Base-by-base conservation (phyloP, 2,113 vertebrate species). In the Aepyceros melampus region DNA sequence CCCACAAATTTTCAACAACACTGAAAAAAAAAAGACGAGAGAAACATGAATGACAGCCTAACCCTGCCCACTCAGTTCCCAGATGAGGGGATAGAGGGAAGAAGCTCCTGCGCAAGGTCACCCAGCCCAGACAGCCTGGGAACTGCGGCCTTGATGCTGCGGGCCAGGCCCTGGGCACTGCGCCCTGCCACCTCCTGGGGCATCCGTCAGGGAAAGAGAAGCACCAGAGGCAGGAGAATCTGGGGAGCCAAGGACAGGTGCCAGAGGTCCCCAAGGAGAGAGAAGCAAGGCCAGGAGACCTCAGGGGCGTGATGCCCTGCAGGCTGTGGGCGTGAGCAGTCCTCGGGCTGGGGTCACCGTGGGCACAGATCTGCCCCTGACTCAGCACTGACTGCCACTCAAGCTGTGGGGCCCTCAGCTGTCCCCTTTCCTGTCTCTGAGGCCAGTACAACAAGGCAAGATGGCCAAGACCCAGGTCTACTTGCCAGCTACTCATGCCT, bases 121-220 rank as follows among this genome's bases (percentile, higher is more conserved):
- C 58, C n/a, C 2, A 8, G 2, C 40, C 21, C 17, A 9, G 36
- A 53, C 31, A 49, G 19, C 60, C 40, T 51, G 12, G 88, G 27
- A 21, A n/a, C 11, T 0, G 0, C 2, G 8, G 15, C 31, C 36
- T 78, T 17, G 1, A 29, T 1, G 17, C 45, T 45, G 21, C 11
- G 2, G 29, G 56, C 25, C 11, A 53, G 60, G 19, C 33, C 51
- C 56, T 79, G 4, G 17, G 23, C 15, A 4, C 15, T 10, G 29
- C 13, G 31, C 17, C 2, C 6, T 25, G 51, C 33, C 40, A 33
- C 45, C 47, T 85, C 56, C 87, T 15, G 17, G 79, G 67, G 15
- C 14, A n/a, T 53, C 85, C 15, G 0, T 13, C 12, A 33, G 31
- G 5, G 11, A 51, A n/a, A 10, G 19, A 60, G 76, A 49, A 19